Evolutionary conservation across 2,113 vertebrate genomes (phyloP), one percentile per base, ranked within the genome.

Genomic region (Clarias gariepinus): DNA sequence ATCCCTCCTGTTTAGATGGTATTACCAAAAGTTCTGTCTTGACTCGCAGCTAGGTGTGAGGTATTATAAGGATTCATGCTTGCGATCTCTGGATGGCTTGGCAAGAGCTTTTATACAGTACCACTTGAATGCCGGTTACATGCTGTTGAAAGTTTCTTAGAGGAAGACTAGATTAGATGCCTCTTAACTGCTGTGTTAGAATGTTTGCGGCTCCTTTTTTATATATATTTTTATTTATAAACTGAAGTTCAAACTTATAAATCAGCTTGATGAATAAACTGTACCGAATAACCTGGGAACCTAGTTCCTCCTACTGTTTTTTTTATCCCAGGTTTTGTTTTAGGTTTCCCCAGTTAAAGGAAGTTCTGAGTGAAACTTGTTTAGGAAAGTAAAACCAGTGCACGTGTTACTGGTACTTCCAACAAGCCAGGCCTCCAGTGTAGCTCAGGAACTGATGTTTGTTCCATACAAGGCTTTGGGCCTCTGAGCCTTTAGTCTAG

Each of bases 401-500:
- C 12, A 28, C 55, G 23, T 53, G 23, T 18, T 41, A 16, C n/a
- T 85, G n/a, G 57, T 79, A 25, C 79, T 3, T 8, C 66, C n/a
- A 66, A 74, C 36, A 28, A 77, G n/a, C n/a, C n/a, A 47, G 1
- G 36, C 47, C 25, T 77, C 36, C 83, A 33, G 83, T n/a, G 9
- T 19, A 47, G 12, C 28, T 18, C 36, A 63, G 57, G 57, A n/a
- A 3, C 23, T 77, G 57, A 28, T 18, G 33, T 85, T 25, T 30
- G 41, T 30, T 64, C 69, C 53, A 80, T 77, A 63, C 30, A 23
- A 63, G 25, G 52, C 30, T 25, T 18, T 69, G 69, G 85, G 79
- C 73, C 85, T 28, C 80, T 61, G 58, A 68, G n/a, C 33, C 63
- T n/a, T 60, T 10, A 68, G 81, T 87, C 86, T 66, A 78, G 83